A percentile compares a stretch with the other conserved stretches of the same genome.
These are phyloP conservation scores for Drosophila neonasuta DNA, from an alignment of 2,888 invertebrate species.

Conservation along the genomic window DNA sequence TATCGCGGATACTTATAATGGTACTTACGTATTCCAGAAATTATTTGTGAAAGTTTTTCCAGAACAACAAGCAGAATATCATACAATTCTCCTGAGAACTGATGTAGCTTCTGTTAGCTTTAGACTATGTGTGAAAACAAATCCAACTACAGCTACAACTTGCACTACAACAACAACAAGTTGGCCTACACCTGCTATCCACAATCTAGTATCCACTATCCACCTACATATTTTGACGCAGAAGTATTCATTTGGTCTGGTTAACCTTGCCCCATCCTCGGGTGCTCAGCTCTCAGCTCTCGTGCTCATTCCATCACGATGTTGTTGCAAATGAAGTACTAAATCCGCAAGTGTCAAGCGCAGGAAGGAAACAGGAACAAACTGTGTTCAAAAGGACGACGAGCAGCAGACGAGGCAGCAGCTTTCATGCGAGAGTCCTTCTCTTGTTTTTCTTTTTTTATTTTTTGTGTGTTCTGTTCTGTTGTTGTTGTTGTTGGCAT, in stretches of 20 bases:
- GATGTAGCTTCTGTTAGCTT: background rate
- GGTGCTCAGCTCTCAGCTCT: background rate
- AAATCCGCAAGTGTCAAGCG: conserved; percentile 68
- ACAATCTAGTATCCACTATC: background rate
- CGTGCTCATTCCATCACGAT: background rate
- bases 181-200: background rate
- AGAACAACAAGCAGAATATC: no score
- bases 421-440: conserved; percentile 17
- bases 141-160: background rate
- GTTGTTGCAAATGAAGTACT: conserved; percentile 63
- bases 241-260: conserved; percentile 11
- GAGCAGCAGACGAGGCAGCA: conserved; percentile 18
- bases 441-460: background rate
- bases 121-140: background rate
- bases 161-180: no score
- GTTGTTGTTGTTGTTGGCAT: conserved; percentile 22
- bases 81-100: background rate
- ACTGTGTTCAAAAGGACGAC: conserved; percentile 29
- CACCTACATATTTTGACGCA: background rate
- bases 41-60: no score
- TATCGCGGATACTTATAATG: no score
- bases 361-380: conserved; percentile 42
- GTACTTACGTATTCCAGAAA: no score
- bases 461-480: background rate
- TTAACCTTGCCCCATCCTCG: conserved; percentile 13